Percentiles rank a stretch among this genome's conserved stretches.
phyloP scores from a whole-genome alignment of 2,797 vertebrate genomes.

The Micrastur ruficollis region DNA sequence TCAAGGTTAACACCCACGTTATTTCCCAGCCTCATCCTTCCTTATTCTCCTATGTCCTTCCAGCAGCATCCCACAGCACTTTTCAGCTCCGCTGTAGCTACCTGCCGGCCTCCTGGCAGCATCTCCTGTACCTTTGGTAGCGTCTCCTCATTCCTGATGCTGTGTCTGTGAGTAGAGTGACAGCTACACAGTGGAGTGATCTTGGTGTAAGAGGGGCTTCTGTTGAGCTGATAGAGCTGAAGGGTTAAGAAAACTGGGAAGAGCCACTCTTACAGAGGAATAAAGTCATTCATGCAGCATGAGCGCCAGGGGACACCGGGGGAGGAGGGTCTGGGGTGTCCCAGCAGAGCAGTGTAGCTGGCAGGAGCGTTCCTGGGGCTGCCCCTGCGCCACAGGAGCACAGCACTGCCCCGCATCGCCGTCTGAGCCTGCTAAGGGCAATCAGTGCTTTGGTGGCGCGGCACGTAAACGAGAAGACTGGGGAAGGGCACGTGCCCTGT shows the following conservation, averaged over 20 bases:
- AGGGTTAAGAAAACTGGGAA: neutral
- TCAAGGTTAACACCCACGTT: neutral
- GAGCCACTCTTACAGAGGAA: neutral
- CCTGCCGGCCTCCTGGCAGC: neutral
- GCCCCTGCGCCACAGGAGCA: neutral
- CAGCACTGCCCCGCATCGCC: neutral
- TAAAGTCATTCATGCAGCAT: accelerated
- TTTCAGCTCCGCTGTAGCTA: accelerated
- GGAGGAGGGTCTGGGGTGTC: neutral
- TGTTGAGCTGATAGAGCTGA: neutral
- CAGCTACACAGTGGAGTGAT: neutral
- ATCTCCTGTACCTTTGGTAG: neutral
- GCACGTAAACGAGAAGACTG: neutral
- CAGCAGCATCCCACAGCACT: neutral
- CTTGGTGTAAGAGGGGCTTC: neutral
- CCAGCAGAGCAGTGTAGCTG: neutral
- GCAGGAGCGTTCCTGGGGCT: neutral
- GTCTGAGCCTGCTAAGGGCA: neutral
- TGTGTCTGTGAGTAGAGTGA: neutral
- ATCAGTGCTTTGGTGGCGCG: accelerated
- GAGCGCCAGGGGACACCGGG: neutral
- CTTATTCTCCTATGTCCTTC: neutral
- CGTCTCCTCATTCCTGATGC: neutral
- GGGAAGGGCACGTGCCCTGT: neutral
- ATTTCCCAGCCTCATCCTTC: neutral